phyloP scores from a whole-genome alignment of 1,140 invertebrate species.

The Trichonephila inaurata region DNA sequence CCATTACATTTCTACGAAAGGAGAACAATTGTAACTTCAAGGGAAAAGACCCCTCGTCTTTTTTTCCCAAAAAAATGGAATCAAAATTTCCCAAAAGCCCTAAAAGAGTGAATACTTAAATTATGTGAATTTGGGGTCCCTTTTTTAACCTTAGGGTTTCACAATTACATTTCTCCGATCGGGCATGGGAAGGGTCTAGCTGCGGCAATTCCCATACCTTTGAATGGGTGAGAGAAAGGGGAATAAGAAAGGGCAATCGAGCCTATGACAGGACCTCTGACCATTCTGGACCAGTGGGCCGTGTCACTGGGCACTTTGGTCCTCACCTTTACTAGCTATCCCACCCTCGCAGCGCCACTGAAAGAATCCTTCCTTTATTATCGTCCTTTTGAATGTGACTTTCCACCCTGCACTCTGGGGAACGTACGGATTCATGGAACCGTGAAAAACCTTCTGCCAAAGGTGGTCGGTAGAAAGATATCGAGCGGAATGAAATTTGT shows the following conservation, averaged over 20 bases:
- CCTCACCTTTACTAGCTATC: constrained; percentile 25
- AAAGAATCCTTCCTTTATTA: constrained; percentile 47
- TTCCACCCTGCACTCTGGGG: background rate
- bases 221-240: background rate
- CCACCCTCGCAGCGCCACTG: background rate
- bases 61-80: constrained; percentile 4
- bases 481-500: background rate
- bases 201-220: constrained; percentile 42
- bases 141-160: constrained; percentile 32
- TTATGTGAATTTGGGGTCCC: background rate
- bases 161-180: constrained; percentile 24
- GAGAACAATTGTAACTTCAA: background rate
- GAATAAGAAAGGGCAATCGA: constrained; percentile 19
- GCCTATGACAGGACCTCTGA: constrained; percentile 50
- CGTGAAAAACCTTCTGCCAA: constrained; percentile 33
- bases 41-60: background rate
- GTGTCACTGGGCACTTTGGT: constrained; percentile 52
- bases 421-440: constrained; percentile 44
- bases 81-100: too few relatives aligned
- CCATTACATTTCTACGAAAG: background rate
- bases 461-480: background rate
- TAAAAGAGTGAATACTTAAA: background rate
- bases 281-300: constrained; percentile 56
- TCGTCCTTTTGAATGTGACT: constrained; percentile 19
- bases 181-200: constrained; percentile 56